Conservation (phyloP, 2,113 vertebrate species). For the Anas platyrhynchos region DNA sequence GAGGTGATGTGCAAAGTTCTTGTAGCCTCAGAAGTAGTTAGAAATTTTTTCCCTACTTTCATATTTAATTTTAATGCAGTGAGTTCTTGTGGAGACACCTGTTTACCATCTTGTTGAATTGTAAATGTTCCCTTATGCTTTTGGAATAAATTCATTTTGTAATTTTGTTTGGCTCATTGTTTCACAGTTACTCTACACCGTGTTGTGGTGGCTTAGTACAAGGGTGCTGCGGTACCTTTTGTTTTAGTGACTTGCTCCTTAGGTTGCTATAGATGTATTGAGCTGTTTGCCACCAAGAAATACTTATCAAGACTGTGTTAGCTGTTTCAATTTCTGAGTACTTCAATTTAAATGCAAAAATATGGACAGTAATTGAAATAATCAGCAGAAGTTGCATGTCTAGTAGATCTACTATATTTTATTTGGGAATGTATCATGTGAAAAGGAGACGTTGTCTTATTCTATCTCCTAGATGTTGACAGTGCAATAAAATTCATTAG, state of each 20-base stretch:
- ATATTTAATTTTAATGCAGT: slow-evolving; percentile 12
- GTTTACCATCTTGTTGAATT: slow-evolving; percentile 71
- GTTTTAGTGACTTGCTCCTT: not conserved
- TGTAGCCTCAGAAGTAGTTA: slow-evolving; percentile 31
- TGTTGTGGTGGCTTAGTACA: not conserved
- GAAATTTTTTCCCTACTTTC: not conserved
- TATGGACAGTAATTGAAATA: not conserved
- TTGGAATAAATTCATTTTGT: slow-evolving; percentile 85
- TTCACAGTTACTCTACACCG: slow-evolving; percentile 39
- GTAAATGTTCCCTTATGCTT: slow-evolving; percentile 78
- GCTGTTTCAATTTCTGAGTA: not conserved
- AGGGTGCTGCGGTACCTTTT: not conserved
- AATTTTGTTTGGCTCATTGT: slow-evolving; percentile 77
- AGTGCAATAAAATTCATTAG: not conserved
- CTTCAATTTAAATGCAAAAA: not conserved
- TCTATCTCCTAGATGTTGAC: not conserved
- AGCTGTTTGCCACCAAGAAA: not conserved
- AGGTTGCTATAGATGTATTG: not conserved
- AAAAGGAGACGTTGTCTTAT: not conserved
- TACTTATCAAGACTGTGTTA: not conserved
- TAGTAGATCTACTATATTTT: not conserved
- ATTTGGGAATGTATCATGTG: fast-evolving
- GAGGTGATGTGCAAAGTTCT: slow-evolving; percentile 40
- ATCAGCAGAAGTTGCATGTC: not conserved
- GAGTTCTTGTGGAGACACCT: slow-evolving; percentile 72